These are phyloP conservation scores for Microctonus aethiopoides DNA, from an alignment of 2,888 invertebrate species.

Conservation along the genomic window DNA sequence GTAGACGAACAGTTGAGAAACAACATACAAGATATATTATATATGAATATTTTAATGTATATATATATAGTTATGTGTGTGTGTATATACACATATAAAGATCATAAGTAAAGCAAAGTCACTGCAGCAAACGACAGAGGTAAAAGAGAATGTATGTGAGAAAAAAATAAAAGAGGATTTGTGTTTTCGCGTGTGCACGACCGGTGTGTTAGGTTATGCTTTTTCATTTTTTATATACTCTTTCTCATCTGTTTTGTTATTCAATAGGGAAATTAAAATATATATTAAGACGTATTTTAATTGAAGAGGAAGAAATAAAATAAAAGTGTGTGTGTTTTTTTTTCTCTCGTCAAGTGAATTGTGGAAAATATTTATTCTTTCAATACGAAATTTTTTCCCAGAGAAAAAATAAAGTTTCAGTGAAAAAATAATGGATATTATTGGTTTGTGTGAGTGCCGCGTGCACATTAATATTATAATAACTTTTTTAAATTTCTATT, in stretches of 20 bases:
- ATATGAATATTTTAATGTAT: background rate
- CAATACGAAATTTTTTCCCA: constrained; percentile 41
- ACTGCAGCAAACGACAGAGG: constrained; percentile 21
- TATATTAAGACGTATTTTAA: too few relatives aligned
- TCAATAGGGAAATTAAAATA: background rate
- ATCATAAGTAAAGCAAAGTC: constrained; percentile 22
- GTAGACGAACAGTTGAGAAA: constrained; percentile 10
- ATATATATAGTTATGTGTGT: background rate
- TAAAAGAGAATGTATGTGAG: background rate
- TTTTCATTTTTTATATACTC: constrained; percentile 25
- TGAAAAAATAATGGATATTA: constrained; percentile 25
- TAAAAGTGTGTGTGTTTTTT: constrained; percentile 2
- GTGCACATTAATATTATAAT: constrained; percentile 16
- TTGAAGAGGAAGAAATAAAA: background rate
- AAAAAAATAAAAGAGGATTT: background rate
- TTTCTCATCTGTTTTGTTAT: constrained; percentile 21
- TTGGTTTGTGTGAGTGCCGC: constrained; percentile 27
- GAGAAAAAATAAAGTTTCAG: constrained; percentile 39
- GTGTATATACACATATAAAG: background rate
- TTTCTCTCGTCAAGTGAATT: constrained; percentile 20
- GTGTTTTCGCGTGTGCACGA: constrained; percentile 48
- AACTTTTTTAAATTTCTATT: constrained; percentile 8
- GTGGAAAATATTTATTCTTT: constrained; percentile 21
- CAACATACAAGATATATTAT: too few relatives aligned
- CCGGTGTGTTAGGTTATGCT: constrained; percentile 45